Evolutionary conservation across 2,888 invertebrate species (phyloP).

Genomic region (Himalopsyche anomala): DNA sequence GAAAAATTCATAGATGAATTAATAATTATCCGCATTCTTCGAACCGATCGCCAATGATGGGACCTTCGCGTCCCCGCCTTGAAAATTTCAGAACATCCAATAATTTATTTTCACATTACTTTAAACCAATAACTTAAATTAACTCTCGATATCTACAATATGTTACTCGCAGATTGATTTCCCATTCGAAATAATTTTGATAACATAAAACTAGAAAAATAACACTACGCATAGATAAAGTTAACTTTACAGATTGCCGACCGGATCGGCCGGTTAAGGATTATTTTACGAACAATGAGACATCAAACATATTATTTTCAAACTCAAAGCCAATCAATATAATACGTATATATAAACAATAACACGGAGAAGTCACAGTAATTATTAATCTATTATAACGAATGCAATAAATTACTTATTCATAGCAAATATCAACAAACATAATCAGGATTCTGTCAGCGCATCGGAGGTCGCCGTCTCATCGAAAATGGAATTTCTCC

Average conservation of each 20-base stretch:
- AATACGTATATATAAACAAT: slow-evolving; percentile 33
- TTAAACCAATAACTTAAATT: slow-evolving; percentile 38
- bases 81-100: neutral
- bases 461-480: neutral
- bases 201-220: slow-evolving; percentile 18
- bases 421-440: slow-evolving; percentile 40
- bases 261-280: slow-evolving; percentile 26
- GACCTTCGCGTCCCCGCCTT: neutral
- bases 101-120: slow-evolving; percentile 16
- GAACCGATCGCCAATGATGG: neutral
- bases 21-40: slow-evolving; percentile 23
- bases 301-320: slow-evolving; percentile 42
- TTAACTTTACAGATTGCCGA: slow-evolving; percentile 41
- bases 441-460: slow-evolving; percentile 21
- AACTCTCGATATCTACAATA: slow-evolving; percentile 38
- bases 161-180: slow-evolving; percentile 24
- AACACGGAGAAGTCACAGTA: slow-evolving; percentile 43
- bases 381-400: slow-evolving; percentile 40
- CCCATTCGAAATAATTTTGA: slow-evolving; percentile 35
- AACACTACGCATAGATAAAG: slow-evolving; percentile 41
- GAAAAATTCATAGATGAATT: neutral
- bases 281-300: slow-evolving; percentile 27
- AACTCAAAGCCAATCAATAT: slow-evolving; percentile 38
- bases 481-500: too few relatives aligned
- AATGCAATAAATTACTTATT: slow-evolving; percentile 42